Evolutionary conservation across 2,113 vertebrate species (phyloP).

Genomic region (Osmerus eperlanus): DNA sequence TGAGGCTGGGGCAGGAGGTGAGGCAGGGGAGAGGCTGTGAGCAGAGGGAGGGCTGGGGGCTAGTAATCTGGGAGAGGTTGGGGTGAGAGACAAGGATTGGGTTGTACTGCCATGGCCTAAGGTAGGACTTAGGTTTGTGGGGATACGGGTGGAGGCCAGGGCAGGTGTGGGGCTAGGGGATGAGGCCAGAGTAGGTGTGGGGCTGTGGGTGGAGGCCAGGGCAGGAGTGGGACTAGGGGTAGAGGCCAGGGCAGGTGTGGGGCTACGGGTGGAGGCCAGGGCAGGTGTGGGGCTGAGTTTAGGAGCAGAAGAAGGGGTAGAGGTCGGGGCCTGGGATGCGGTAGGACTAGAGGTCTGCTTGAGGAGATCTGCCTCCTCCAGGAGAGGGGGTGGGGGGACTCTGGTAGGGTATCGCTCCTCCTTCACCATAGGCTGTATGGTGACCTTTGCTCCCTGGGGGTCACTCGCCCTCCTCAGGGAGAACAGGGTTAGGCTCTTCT

Average conservation of each 20-base stretch:
- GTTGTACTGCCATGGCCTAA: too few relatives aligned
- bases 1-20: background rate
- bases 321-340: background rate
- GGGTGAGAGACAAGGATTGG: background rate
- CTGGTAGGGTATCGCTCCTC: conserved; percentile 20
- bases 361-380: background rate
- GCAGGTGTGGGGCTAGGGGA: background rate
- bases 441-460: conserved; percentile 29
- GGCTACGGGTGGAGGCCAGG: conserved; percentile 24
- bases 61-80: background rate
- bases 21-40: background rate
- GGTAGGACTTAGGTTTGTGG: too few relatives aligned
- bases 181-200: background rate
- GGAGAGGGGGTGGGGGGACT: too few relatives aligned
- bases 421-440: conserved; percentile 41
- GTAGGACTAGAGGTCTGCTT: background rate
- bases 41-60: background rate
- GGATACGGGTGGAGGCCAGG: background rate
- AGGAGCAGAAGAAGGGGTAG: background rate
- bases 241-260: background rate
- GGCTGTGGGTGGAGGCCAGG: background rate
- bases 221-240: background rate
- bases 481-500: conserved; percentile 53
- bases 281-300: conserved; percentile 8
- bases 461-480: conserved; percentile 53